Percentiles rank a stretch among this genome's conserved stretches.
These are phyloP conservation scores for Dasypolia templi DNA, from an alignment of 2,888 invertebrate species.

Conservation along the genomic window DNA sequence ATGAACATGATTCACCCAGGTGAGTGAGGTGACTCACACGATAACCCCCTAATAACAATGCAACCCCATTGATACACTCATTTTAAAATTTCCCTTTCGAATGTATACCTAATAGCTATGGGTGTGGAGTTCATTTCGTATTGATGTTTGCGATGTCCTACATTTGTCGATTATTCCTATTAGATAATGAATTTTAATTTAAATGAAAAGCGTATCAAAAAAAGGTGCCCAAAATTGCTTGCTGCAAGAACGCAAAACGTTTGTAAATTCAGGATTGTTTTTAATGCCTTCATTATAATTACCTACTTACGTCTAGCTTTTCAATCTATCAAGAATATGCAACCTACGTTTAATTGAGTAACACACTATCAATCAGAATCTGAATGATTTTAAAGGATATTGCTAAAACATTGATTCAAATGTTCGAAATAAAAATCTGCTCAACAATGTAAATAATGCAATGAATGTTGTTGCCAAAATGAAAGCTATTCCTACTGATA, in stretches of 20 bases:
- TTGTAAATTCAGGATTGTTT: neutral
- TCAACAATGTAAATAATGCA: no score
- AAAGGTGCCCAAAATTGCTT: neutral
- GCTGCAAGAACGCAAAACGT: neutral
- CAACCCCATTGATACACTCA: constrained; percentile 48
- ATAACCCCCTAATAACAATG: constrained; percentile 56
- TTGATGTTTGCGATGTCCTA: constrained; percentile 50
- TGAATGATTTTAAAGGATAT: no score
- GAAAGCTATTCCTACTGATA: no score
- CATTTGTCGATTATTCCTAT: constrained; percentile 22
- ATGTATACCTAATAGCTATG: constrained; percentile 8
- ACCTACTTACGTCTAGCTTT: neutral
- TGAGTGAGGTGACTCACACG: constrained; percentile 60
- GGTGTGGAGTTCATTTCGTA: constrained; percentile 20
- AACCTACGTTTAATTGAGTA: no score
- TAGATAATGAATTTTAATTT: neutral
- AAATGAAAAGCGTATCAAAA: neutral
- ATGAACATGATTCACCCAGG: constrained; percentile 64
- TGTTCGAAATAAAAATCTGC: no score
- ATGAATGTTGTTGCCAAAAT: no score
- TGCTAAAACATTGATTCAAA: no score
- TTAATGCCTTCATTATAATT: neutral
- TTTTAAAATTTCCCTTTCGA: constrained; percentile 13
- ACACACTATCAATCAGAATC: no score
- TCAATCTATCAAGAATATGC: neutral